Conservation (phyloP, 1,140 invertebrate species). For the Centruroides vittatus region DNA sequence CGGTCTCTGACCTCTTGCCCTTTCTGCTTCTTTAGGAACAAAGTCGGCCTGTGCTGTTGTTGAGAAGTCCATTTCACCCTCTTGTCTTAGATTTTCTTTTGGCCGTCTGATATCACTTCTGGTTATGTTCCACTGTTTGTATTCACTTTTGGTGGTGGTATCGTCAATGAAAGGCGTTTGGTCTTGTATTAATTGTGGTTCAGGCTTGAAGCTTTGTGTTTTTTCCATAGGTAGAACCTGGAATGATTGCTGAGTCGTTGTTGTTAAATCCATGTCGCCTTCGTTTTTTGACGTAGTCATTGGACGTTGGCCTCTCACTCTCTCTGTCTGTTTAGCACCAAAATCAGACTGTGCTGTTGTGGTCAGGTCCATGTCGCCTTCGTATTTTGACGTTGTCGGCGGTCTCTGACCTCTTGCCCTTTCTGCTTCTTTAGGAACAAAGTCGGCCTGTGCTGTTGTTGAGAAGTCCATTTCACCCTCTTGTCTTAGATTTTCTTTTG, state of each 20-base stretch:
- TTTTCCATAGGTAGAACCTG: not conserved
- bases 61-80: slow-evolving; percentile 14
- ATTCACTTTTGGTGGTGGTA: not conserved
- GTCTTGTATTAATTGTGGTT: not conserved
- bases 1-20: not conserved
- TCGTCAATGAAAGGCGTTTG: not conserved
- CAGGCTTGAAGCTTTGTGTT: not conserved
- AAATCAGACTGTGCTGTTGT: too few species aligned
- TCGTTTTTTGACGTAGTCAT: too few species aligned
- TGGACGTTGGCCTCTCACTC: too few species aligned
- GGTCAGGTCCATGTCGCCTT: too few species aligned
- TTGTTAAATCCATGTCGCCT: not conserved
- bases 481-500: slow-evolving; percentile 7
- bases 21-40: not conserved
- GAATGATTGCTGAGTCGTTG: not conserved
- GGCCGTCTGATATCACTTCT: slow-evolving; percentile 7
- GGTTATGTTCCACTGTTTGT: slow-evolving; percentile 6
- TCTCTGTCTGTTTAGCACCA: too few species aligned
- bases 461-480: slow-evolving; percentile 12
- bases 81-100: slow-evolving; percentile 7
- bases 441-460: slow-evolving; percentile 7
- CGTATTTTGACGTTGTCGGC: too few species aligned
- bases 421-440: too few species aligned
- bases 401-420: too few species aligned
- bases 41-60: slow-evolving; percentile 11